phyloP scores from a whole-genome alignment of 2,888 invertebrate species.

The Leistus spinibarbis region DNA sequence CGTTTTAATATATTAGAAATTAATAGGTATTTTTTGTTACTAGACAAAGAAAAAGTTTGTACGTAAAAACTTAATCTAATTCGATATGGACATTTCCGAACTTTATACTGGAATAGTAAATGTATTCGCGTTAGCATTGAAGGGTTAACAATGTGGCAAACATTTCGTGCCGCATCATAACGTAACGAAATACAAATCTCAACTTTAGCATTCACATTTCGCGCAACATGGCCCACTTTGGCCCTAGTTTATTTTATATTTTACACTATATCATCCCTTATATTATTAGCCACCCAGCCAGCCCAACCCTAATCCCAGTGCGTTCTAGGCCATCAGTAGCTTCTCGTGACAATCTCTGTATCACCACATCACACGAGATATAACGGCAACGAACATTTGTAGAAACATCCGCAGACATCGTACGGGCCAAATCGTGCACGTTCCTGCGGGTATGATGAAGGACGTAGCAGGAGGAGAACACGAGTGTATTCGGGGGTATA shows the following conservation, averaged over 20 bases:
- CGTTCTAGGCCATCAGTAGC: background rate
- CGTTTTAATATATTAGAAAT: no score
- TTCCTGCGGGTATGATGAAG: no score
- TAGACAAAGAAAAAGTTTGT: no score
- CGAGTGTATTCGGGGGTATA: no score
- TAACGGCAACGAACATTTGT: background rate
- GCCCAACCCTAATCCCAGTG: background rate
- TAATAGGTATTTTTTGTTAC: no score
- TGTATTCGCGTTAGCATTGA: no score
- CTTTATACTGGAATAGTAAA: no score
- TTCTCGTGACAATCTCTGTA: background rate
- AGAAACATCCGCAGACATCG: background rate
- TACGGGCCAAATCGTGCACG: background rate
- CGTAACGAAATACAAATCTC: background rate
- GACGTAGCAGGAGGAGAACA: no score
- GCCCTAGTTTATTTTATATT: background rate
- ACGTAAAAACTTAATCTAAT: no score
- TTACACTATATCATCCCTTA: background rate
- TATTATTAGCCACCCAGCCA: background rate
- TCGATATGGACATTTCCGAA: no score
- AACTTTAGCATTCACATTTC: background rate
- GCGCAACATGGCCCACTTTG: background rate
- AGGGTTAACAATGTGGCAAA: no score
- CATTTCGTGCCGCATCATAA: no score
- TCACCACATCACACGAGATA: background rate